These are phyloP conservation scores for Microcaecilia unicolor DNA, from an alignment of 2,797 vertebrate species.

Conservation along the genomic window DNA sequence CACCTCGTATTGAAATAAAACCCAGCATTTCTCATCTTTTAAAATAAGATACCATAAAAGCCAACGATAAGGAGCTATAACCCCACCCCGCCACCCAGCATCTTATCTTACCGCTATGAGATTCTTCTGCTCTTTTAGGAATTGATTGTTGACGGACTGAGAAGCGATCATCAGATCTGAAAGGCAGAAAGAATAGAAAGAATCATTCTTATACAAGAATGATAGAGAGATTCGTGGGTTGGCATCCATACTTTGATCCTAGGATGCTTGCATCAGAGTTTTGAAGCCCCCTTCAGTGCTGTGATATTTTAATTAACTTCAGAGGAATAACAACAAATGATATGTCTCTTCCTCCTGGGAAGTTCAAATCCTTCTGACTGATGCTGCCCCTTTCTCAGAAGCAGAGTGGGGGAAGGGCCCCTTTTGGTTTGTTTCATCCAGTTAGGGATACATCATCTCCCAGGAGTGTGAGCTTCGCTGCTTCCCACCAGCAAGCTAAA, in stretches of 20 bases:
- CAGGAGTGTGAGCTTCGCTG: neutral
- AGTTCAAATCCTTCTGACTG: neutral
- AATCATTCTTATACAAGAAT: conserved; percentile 27
- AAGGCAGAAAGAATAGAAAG: conserved; percentile 33
- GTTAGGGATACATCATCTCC: neutral
- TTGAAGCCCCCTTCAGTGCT: no score
- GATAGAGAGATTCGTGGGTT: conserved; percentile 16
- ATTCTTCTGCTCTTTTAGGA: conserved; percentile 36
- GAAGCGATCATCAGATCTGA: conserved; percentile 35
- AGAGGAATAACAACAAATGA: no score
- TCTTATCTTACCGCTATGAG: conserved; percentile 30
- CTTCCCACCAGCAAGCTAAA: neutral
- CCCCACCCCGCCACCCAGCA: no score
- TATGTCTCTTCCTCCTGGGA: neutral
- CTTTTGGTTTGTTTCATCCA: neutral
- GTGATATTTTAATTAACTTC: neutral
- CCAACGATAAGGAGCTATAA: no score
- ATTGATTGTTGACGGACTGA: conserved; percentile 29
- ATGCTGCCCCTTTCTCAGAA: neutral
- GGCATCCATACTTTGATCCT: conserved; percentile 12
- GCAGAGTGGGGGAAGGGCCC: neutral
- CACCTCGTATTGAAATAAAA: no score
- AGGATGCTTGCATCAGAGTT: neutral
- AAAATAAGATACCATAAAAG: no score
- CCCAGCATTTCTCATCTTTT: no score